Evolutionary conservation across 2,888 invertebrate species (phyloP).

Genomic region (Clanis bilineata): DNA sequence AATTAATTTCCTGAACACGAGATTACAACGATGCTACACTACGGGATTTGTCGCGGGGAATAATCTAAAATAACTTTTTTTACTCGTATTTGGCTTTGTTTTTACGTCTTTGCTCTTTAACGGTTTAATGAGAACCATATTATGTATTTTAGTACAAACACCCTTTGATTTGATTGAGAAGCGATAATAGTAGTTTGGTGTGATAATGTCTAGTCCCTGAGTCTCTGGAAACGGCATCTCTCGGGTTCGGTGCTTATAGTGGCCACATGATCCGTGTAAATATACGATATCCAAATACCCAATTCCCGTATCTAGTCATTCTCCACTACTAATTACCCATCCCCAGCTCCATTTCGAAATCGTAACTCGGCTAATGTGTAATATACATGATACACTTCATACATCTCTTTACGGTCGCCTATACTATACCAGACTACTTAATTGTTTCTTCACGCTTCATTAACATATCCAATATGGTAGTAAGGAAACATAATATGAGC

Average conservation of each 20-base stretch:
- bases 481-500: neutral
- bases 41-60: neutral
- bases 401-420: neutral
- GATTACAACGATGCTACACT: neutral
- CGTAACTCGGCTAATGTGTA: no score
- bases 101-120: neutral
- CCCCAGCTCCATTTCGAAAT: no score
- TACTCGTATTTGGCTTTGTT: neutral
- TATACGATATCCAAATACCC: no score
- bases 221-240: no score
- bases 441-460: neutral
- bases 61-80: neutral
- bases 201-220: no score
- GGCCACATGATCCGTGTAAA: no score
- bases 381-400: no score
- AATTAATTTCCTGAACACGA: constrained; percentile 9
- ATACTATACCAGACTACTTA: neutral
- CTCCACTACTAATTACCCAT: no score
- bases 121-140: neutral
- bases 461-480: neutral
- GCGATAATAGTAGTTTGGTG: no score
- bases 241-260: no score
- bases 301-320: no score
- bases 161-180: no score
- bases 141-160: neutral